Evolutionary conservation across 2,113 vertebrate genomes (phyloP).

Genomic region (Piprites chloris): DNA sequence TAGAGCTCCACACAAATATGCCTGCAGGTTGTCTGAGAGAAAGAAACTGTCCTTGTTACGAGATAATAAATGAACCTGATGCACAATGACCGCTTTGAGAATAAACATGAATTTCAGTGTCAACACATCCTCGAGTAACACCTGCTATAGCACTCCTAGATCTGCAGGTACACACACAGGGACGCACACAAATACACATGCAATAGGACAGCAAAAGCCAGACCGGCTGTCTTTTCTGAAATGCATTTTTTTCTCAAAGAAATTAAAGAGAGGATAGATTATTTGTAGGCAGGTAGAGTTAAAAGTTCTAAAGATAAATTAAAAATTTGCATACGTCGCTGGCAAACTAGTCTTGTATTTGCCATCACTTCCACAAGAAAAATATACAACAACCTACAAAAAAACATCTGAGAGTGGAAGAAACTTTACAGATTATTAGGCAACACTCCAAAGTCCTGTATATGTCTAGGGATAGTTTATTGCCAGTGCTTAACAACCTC

Average conservation of each 20-base stretch:
- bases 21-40: neutral
- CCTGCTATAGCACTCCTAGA: neutral
- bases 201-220: neutral
- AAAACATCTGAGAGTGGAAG: neutral
- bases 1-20: neutral
- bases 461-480: neutral
- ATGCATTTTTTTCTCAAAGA: neutral
- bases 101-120: conserved; percentile 31
- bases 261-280: neutral
- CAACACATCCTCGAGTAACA: neutral
- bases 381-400: neutral
- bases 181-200: neutral
- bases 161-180: accelerated
- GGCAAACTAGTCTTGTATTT: neutral
- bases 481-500: neutral
- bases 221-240: neutral
- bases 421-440: neutral
- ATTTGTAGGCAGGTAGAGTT: neutral
- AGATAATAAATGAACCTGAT: conserved; percentile 6
- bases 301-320: neutral
- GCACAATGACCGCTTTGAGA: conserved; percentile 27
- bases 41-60: neutral
- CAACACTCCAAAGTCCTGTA: neutral
- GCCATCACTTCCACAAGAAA: neutral
- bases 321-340: neutral